These are phyloP conservation scores for Nudaria mundana DNA, from an alignment of 2,888 invertebrate genomes.

Conservation along the genomic window DNA sequence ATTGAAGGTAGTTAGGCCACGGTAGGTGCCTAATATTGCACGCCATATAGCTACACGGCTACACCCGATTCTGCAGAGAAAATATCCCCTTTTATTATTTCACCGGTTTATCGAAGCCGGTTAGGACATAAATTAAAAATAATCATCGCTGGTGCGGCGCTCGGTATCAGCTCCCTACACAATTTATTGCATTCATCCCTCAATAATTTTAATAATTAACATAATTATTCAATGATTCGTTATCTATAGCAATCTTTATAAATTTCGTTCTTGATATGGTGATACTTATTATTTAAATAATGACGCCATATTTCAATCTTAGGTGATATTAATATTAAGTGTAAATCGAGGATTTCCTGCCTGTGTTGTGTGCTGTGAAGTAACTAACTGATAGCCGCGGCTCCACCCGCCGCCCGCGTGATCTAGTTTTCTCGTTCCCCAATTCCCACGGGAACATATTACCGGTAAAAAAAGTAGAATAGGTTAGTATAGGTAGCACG, in stretches of 20 bases:
- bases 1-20: too few species aligned
- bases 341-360: not conserved
- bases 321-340: slow-evolving; percentile 12
- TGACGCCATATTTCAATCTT: slow-evolving; percentile 8
- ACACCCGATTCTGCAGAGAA: not conserved
- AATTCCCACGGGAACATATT: too few species aligned
- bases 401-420: too few species aligned
- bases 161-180: slow-evolving; percentile 37
- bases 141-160: slow-evolving; percentile 37
- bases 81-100: slow-evolving; percentile 21
- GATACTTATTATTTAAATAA: slow-evolving; percentile 32
- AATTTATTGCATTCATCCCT: slow-evolving; percentile 51
- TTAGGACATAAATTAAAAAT: slow-evolving; percentile 52
- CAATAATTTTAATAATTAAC: slow-evolving; percentile 63
- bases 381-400: too few species aligned
- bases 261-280: slow-evolving; percentile 23
- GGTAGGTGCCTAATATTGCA: too few species aligned
- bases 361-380: too few species aligned
- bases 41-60: too few species aligned
- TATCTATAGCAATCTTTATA: slow-evolving; percentile 42
- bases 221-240: slow-evolving; percentile 72
- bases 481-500: too few species aligned
- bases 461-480: too few species aligned
- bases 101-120: slow-evolving; percentile 42
- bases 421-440: too few species aligned